Evolutionary conservation across 2,797 vertebrate species (phyloP), one percentile per base, ranked within the genome.

Genomic region (Diceros bicornis): DNA sequence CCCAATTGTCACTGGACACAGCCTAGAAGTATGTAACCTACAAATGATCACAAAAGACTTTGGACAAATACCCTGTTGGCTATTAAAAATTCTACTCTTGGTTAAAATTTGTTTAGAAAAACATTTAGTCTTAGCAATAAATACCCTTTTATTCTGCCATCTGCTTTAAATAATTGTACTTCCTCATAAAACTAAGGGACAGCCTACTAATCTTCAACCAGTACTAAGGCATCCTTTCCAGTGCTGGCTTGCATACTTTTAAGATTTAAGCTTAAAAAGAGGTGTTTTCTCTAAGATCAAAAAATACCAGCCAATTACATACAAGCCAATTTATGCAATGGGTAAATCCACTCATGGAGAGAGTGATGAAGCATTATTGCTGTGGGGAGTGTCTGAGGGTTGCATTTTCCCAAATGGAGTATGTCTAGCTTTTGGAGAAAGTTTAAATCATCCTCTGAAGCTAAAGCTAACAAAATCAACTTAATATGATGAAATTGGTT

Each of bases 241-340:
- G 3, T 68, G 11, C 57, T 96, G 37, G 17, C 17, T 20, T 75
- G 25, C 20, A 52, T 3, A 86, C 13, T 10, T 82, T 71, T 27
- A 92, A 64, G 61, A 84, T 90, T 78, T 69, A 84, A 96, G 41
- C 20, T 86, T 92, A 59, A 57, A 84, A 68, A 85, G 17, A 59
- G 20, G 0, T 59, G 12, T 71, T 88, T 86, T 55, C 14, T 83
- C 92, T 75, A 85, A 86, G 23, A 16, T 57, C 85, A 69, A 44
- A 75, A 75, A 82, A 34, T 25, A 57, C 23, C 18, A 79, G 10
- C 47, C 29, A 87, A 27, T 75, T 89, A 74, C 4, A 75, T 41
- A 7, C 4, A 69, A 84, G 20, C 25, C 68, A 92, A 83, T 57
- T 74, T 41, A 47, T 32, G 7, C 20, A 83, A 57, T 59, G 21